phyloP scores from a whole-genome alignment of 2,113 vertebrate genomes.

The Coreoperca whiteheadi region DNA sequence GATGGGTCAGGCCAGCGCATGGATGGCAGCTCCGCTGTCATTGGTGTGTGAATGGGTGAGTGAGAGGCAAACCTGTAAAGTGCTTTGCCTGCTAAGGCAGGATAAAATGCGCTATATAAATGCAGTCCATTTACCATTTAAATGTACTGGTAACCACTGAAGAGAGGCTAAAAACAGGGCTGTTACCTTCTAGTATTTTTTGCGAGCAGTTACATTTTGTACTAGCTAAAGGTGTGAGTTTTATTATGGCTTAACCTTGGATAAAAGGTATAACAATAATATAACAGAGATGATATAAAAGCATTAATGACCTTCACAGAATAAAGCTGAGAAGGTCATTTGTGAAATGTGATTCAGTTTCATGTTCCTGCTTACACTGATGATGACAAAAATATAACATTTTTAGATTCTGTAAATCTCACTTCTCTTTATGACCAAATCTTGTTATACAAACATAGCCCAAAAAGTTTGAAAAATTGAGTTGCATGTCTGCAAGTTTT shows the following conservation, averaged over 20 bases:
- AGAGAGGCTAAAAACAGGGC: not conserved
- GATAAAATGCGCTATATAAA: no score
- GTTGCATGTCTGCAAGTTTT: not conserved
- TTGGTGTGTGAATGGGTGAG: no score
- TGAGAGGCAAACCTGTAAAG: no score
- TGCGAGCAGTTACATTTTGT: not conserved
- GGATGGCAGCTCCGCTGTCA: no score
- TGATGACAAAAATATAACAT: not conserved
- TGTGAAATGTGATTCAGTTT: not conserved
- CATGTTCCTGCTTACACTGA: not conserved
- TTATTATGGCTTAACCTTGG: not conserved
- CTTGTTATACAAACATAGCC: not conserved
- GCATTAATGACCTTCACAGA: not conserved
- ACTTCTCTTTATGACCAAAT: not conserved
- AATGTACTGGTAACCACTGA: not conserved
- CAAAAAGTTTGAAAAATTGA: not conserved
- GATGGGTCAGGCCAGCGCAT: no score
- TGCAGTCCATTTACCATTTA: no score
- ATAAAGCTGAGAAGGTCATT: not conserved
- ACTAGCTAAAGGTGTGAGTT: not conserved
- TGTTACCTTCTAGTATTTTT: not conserved
- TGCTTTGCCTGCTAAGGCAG: no score
- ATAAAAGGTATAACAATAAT: not conserved
- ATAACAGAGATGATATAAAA: not conserved
- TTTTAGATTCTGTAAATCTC: not conserved